Base-by-base conservation (phyloP, 2,888 invertebrate genomes). In the Sinhomidia bicolor region DNA sequence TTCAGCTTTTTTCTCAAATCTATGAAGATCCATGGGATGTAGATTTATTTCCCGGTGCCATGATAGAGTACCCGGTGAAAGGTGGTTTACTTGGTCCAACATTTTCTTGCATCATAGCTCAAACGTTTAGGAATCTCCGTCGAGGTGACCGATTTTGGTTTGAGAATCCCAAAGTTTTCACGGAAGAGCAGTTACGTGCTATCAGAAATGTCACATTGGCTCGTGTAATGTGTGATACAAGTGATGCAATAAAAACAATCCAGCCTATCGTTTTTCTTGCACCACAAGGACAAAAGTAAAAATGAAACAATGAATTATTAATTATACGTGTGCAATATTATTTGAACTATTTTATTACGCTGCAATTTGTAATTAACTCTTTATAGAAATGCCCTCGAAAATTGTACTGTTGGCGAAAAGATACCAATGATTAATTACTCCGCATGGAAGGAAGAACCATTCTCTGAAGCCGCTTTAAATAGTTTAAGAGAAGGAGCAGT, bases 141-240 rank as follows among this genome's bases (percentile, higher is more conserved):
- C 92, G 93, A 65, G 95, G 94, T 5, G 95, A 95, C 92, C 92
- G 95, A 68, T 95, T 94, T 92, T 95, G 94, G 94, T 95, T 94
- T 91, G 94, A 94, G 90, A 94, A 94, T 89, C 93, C 93, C 1
- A 93, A 92, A 7, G 93, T 93, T 57, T 96, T 97, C 92, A 97
- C 96, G 0, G 95, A 96, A 1, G 95, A 96, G 0, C 97, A 97
- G 93, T 93, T 97, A 2, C 95, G 96, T 91, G 96, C 96, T 91
- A 95, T 97, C 62, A 94, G 96, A 44, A 94, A 95, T 79, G 95
- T 96, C 17, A 96, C 96, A 0, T 94, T 97, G 62, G 95, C 97
- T 0, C 96, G 97, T 93, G 95, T 97, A 1, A 94, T 96, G 7
- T 96, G 96, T 92, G 94, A 95, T 76, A 96, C 96, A 0, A 94